Base-by-base conservation (phyloP, 2,113 vertebrate genomes). In the Neogobius melanostomus region DNA sequence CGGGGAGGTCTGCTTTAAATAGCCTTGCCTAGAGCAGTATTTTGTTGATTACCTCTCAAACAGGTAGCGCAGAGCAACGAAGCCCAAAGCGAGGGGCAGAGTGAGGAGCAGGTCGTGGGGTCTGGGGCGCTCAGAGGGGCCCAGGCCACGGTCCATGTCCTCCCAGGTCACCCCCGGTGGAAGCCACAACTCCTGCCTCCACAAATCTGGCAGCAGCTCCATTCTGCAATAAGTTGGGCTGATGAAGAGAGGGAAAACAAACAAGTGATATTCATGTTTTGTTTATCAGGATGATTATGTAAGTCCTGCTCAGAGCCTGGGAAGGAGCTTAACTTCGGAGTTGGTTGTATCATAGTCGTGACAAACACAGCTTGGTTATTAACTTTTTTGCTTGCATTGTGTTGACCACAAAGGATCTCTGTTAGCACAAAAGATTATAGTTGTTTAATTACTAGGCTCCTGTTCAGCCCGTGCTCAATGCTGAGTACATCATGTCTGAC, bases 101-200 rank as follows among this genome's bases (percentile, higher is more conserved):
- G 92, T 79, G 0, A 94, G 68, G 61, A 97, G 72, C 15, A 98
- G 88, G 73, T 96, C 87, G 4, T 68, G 77, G 69, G 95, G 94
- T 11, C 60, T 76, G 0, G 95, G 95, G 53, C 93, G 89, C 0
- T 52, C 79, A 21, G 83, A 43, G 28, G 88, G 92, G 8, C 92
- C 88, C 0, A 91, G 82, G 66, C 28, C 28, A 36, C 92, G 90
- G 1, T 94, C 91, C 92, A 98, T 90, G 69, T 95, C 92, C 47
- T 85, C 84, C 97, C 97, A 99, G 0, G 92, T 91, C 69, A 89
- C 72, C 49, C 95, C 95, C 0, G 95, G 92, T 4, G 97, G 96
- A 2, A 99, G 88, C 97, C 97, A 99, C 80, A 93, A 92, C 48
- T 92, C 91, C 0, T 94, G 90, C 62, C 85, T 90, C 97, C 96